Percentiles rank a stretch among this genome's conserved stretches.
Conservation (phyloP, 2,888 invertebrate species). For the Elgonia sp. region DNA sequence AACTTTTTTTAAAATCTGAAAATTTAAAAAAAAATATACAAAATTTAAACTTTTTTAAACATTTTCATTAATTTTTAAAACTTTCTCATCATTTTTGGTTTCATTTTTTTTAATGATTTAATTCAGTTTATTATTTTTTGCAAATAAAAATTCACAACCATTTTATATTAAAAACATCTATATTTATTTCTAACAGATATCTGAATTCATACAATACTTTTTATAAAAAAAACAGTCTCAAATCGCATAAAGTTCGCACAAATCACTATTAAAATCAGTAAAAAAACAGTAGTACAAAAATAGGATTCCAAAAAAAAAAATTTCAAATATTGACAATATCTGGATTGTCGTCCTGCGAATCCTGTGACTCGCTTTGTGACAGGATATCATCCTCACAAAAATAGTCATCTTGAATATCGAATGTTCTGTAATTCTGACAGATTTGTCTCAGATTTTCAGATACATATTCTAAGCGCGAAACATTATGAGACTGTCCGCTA, state of each 20-base stretch:
- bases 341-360: slow-evolving; percentile 4
- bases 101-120: too few relatives aligned
- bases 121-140: too few relatives aligned
- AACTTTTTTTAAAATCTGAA: too few relatives aligned
- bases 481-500: slow-evolving; percentile 79
- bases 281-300: slow-evolving; percentile 18
- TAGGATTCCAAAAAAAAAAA: slow-evolving; percentile 18
- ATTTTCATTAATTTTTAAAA: too few relatives aligned
- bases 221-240: slow-evolving; percentile 14
- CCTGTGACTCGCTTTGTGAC: slow-evolving; percentile 37
- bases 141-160: too few relatives aligned
- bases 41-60: too few relatives aligned
- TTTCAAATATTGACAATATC: neutral
- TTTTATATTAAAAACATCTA: neutral
- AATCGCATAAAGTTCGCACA: slow-evolving; percentile 11
- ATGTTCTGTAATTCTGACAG: slow-evolving; percentile 36
- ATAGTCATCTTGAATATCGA: slow-evolving; percentile 35
- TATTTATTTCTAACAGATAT: neutral
- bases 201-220: neutral
- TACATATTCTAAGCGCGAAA: slow-evolving; percentile 79
- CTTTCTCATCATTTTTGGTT: too few relatives aligned
- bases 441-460: slow-evolving; percentile 45
- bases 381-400: slow-evolving; percentile 45
- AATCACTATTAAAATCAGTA: neutral
- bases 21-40: too few relatives aligned